Evolutionary conservation across 1,140 invertebrate genomes (phyloP).

Genomic region (Drosophila nigrodunni): DNA sequence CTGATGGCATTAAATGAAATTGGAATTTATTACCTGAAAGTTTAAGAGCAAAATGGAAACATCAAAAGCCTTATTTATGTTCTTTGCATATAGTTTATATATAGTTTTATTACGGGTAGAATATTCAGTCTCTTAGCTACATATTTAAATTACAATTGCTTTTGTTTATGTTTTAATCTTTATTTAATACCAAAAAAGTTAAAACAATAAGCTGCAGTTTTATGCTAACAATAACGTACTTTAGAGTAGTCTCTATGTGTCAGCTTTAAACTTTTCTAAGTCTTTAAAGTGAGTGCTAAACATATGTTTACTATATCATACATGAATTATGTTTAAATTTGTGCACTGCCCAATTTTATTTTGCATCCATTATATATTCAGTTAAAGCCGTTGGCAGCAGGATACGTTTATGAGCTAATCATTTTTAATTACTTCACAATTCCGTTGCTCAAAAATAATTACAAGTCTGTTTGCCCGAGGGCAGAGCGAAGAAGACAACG

Average conservation of each 20-base stretch:
- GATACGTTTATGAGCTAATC: constrained; percentile 76
- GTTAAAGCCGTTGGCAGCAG: constrained; percentile 22
- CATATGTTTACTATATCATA: no score
- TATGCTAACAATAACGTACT: no score
- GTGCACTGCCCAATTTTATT: background rate
- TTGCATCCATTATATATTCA: constrained; percentile 41
- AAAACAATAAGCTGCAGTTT: no score
- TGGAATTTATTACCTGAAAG: constrained; percentile 16
- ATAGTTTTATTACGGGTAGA: no score
- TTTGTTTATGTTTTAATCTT: no score
- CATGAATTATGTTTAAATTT: no score
- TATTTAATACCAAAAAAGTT: no score
- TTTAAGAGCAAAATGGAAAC: background rate
- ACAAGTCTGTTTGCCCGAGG: constrained; percentile 23
- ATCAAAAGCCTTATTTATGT: background rate
- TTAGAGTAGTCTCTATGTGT: no score
- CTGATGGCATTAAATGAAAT: constrained; percentile 24
- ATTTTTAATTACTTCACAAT: constrained; percentile 73
- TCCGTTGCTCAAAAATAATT: constrained; percentile 66
- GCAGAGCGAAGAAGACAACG: constrained; percentile 1
- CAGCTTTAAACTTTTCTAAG: no score
- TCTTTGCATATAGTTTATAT: background rate
- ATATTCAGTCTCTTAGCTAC: no score
- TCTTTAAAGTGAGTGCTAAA: no score
- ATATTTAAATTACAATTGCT: no score